Evolutionary conservation across 2,888 invertebrate species (phyloP), one percentile per base, ranked within the genome.

Genomic region (Phymatocera aterrima): DNA sequence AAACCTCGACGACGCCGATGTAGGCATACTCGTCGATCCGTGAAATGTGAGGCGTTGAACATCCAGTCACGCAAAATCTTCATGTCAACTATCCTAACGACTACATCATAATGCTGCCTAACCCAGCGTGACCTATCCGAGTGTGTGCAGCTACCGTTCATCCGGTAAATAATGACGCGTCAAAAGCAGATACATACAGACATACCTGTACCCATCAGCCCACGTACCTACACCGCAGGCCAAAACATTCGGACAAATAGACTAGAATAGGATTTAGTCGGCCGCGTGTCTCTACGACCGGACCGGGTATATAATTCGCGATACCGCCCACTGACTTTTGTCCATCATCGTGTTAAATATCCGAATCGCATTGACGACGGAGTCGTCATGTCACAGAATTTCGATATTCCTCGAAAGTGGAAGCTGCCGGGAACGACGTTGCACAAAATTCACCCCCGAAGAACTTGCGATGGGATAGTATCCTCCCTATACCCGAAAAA

Each of bases 101-200:
- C 18, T 51, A 72, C 51, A 72, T 72, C 43, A 43, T 61, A 34
- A 61, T 31, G n/a, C n/a, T 18, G 37, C 37, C 18, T 21, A 64
- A n/a, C n/a, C 18, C 21, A 8, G 40, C 65, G 15, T n/a, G 12
- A 60, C 61, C 34, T 6, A 6, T 6, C 43, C 6, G 43, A 10
- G 43, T 43, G 37, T 57, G 12, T 64, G 4, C 3, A 12, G n/a
- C 8, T 31, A 51, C 51, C 34, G 72, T 51, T 72, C 48, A 51
- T 72, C 72, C 51, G 72, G 51, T 72, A 72, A 72, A 72, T 72
- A 72, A 72, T 72, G 72, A 72, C 72, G 31, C 51, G 72, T 72
- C 72, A 51, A 48, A 51, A 51, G 10, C 72, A 72, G 72, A 72
- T 72, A 51, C 34, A 12, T 54, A 21, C n/a, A n/a, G n/a, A n/a